Evolutionary conservation across 2,888 invertebrate genomes (phyloP), one percentile per base, ranked within the genome.

Genomic region (Lasioglossum malachurum): DNA sequence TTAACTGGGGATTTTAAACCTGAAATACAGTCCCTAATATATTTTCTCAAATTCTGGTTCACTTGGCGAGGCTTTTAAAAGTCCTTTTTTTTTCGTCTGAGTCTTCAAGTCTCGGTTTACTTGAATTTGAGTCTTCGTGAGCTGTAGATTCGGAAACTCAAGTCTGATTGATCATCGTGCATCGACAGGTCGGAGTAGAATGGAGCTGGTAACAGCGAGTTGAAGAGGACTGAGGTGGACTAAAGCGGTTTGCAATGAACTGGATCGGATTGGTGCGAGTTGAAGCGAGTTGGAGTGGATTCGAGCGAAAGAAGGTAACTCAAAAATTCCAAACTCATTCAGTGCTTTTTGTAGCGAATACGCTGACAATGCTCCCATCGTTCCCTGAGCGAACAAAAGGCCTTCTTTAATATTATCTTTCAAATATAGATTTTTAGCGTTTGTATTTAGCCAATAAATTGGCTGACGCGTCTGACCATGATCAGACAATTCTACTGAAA

Each of bases 211-310:
- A 60, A 60, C 60, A 23, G n/a, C 31, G 16, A 44, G n/a, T 41
- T 44, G 49, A 53, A 41, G 49, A 35, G n/a, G 46, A 60, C 14
- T 73, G 31, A 41, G 44, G 12, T 69, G 7, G 5, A 27, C 60
- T 31, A 60, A 60, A 60, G 60, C 60, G 60, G 60, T 60, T 60
- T 60, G 60, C 27, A 60, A 16, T 60, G 60, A 60, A 27, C 60
- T 60, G 60, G 60, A 60, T 60, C 60, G 60, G 60, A 60, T 60
- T 31, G 60, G 27, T 31, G 27, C 27, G n/a, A 60, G 57, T 12
- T 57, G 57, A 57, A 57, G 27, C 57, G 57, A 57, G 60, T 60
- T 31, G n/a, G 16, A 60, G 60, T 27, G 60, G 27, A 16, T 60
- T 27, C 14, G n/a, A 60, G 31, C 16, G 27, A 27, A 60, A 60